Conservation (phyloP, 2,888 invertebrate species). For the Dinocampus coccinellae region DNA sequence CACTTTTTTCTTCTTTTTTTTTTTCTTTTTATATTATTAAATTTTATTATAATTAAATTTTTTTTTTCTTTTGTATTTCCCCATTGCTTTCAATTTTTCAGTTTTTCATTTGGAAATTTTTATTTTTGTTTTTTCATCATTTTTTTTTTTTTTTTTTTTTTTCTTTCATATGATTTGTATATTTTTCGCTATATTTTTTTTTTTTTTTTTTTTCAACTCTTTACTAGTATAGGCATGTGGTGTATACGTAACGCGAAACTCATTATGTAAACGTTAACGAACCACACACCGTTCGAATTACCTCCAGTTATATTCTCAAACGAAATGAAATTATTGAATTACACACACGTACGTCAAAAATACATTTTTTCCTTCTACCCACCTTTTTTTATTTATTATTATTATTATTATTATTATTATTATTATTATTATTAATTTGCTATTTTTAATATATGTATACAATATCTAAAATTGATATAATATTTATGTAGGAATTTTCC, state of each 20-base stretch:
- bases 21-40: background rate
- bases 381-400: conserved; percentile 14
- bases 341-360: conserved; percentile 25
- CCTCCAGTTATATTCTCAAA: conserved; percentile 43
- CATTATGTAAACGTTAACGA: conserved; percentile 64
- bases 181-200: too few species aligned
- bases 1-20: background rate
- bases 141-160: background rate
- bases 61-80: too few species aligned
- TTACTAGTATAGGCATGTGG: background rate
- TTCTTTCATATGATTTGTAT: background rate
- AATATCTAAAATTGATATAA: conserved; percentile 2
- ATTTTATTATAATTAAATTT: too few species aligned
- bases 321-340: conserved; percentile 35
- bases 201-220: conserved; percentile 30
- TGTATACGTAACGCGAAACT: conserved; percentile 63
- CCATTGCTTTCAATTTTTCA: too few species aligned
- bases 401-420: background rate
- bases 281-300: conserved; percentile 61
- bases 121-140: background rate
- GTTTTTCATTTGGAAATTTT: background rate
- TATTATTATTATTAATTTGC: too few species aligned
- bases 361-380: background rate
- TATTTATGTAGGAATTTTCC: conserved; percentile 9
- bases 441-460: too few species aligned